phyloP scores from a whole-genome alignment of 1,140 invertebrate genomes.

The Forficula auricularia region DNA sequence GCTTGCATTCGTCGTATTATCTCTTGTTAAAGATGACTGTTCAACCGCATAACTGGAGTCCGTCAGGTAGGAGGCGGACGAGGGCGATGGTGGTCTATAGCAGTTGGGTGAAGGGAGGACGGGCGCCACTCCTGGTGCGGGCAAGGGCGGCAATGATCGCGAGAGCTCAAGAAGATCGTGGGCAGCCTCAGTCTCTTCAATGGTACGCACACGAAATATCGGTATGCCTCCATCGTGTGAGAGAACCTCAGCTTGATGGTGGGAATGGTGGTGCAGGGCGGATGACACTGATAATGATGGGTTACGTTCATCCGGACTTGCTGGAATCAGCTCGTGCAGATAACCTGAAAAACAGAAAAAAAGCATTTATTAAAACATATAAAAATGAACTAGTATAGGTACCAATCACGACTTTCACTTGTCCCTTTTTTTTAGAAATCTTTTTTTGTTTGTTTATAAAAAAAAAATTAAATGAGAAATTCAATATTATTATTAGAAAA shows the following conservation, averaged over 20 bases:
- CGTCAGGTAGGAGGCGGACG: constrained; percentile 9
- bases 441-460: too few relatives aligned
- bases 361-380: too few relatives aligned
- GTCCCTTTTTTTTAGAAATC: too few relatives aligned
- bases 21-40: constrained; percentile 16
- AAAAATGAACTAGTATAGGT: too few relatives aligned
- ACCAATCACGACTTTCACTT: too few relatives aligned
- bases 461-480: too few relatives aligned
- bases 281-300: constrained; percentile 1
- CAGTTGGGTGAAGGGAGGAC: constrained; percentile 26
- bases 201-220: constrained; percentile 40
- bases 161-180: constrained; percentile 69
- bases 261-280: neutral
- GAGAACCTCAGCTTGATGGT: constrained; percentile 14
- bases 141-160: constrained; percentile 54
- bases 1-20: too few relatives aligned
- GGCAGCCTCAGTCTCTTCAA: constrained; percentile 67
- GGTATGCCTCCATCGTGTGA: constrained; percentile 26
- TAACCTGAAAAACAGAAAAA: constrained; percentile 19
- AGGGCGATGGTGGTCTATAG: constrained; percentile 23
- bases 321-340: constrained; percentile 19
- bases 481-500: too few relatives aligned
- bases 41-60: constrained; percentile 17
- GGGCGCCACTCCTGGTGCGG: constrained; percentile 41
- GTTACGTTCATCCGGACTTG: constrained; percentile 7